Base-by-base conservation (phyloP, 2,888 invertebrate genomes). In the Ommatoiulus sabulosus region DNA sequence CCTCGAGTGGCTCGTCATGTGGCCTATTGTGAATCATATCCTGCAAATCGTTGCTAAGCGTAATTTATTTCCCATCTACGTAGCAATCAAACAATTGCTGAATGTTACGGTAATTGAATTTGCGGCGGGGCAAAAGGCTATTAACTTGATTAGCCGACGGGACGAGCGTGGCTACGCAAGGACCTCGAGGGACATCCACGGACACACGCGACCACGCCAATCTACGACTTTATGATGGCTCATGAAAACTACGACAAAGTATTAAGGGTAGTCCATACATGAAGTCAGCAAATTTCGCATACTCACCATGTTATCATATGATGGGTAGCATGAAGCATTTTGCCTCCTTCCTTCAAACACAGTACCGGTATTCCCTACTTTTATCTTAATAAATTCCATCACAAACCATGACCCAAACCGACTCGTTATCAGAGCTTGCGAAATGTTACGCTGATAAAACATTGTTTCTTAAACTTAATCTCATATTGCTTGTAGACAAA, bases 31-130 rank as follows among this genome's bases (percentile, higher is more conserved):
- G 85, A 85, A 85, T 85, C 85, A 85, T 85, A 85, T 44, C 85
- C 85, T 44, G 85, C 44, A 85, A 85, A 85, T 85, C 85, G 85
- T 85, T 85, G 46, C 20, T 85, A 85, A 85, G 85, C 46, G 44
- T 85, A 85, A 85, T 85, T 85, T 85, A 85, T 85, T 85, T 85
- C 85, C 85, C 85, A 85, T 85, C 85, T 85, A 8, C 85, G 85
- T 85, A 85, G 85, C 85, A 85, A 85, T 85, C 44, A 85, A 85
- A 46, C 85, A 85, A 85, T 85, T 85, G 85, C 44, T 46, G 46
- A 85, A 85, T 85, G 46, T 20, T 43, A 12, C 85, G 5, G 85
- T 85, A 85, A 85, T 85, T 85, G 85, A 85, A 85, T 85, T 85
- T 85, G 85, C 85, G 85, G 85, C 85, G 85, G 85, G 46, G 44